Evolutionary conservation across 2,888 invertebrate species (phyloP).

Genomic region (Caenorhabditis sp.): DNA sequence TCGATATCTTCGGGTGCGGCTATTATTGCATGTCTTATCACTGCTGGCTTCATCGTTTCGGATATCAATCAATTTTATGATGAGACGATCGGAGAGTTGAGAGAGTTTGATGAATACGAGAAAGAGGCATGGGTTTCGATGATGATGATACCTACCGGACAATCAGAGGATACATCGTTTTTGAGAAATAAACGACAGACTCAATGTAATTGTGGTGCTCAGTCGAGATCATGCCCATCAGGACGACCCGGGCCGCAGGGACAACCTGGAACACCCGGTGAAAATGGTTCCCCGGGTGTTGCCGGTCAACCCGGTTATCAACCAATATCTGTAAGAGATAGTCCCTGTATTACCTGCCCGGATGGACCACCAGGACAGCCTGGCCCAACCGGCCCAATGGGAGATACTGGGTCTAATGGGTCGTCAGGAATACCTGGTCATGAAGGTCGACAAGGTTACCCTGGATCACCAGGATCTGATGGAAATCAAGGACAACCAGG

Average conservation of each 20-base stretch:
- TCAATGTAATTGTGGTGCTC: slow-evolving; percentile 48
- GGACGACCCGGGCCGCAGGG: slow-evolving; percentile 52
- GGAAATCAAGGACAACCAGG: slow-evolving; percentile 27
- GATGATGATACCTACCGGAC: neutral
- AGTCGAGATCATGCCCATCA: slow-evolving; percentile 44
- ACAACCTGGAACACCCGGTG: slow-evolving; percentile 44
- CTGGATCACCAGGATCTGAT: slow-evolving; percentile 47
- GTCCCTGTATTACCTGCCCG: slow-evolving; percentile 44
- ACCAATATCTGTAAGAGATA: slow-evolving; percentile 24
- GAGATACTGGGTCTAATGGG: slow-evolving; percentile 24
- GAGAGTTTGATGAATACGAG: slow-evolving; percentile 39
- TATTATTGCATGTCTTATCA: slow-evolving; percentile 39
- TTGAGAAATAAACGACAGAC: slow-evolving; percentile 47
- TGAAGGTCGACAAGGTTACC: slow-evolving; percentile 41
- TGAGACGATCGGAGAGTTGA: slow-evolving; percentile 20
- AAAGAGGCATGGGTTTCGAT: slow-evolving; percentile 40
- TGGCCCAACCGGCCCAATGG: slow-evolving; percentile 28
- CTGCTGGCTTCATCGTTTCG: slow-evolving; percentile 44
- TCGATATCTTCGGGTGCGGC: slow-evolving; percentile 34
- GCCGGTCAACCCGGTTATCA: slow-evolving; percentile 37
- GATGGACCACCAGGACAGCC: slow-evolving; percentile 34
- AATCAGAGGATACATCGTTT: slow-evolving; percentile 8
- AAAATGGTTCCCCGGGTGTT: slow-evolving; percentile 33
- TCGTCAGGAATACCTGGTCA: slow-evolving; percentile 18
- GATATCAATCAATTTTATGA: slow-evolving; percentile 13